phyloP scores from a whole-genome alignment of 2,113 vertebrate genomes.

The Dinomys branickii region DNA sequence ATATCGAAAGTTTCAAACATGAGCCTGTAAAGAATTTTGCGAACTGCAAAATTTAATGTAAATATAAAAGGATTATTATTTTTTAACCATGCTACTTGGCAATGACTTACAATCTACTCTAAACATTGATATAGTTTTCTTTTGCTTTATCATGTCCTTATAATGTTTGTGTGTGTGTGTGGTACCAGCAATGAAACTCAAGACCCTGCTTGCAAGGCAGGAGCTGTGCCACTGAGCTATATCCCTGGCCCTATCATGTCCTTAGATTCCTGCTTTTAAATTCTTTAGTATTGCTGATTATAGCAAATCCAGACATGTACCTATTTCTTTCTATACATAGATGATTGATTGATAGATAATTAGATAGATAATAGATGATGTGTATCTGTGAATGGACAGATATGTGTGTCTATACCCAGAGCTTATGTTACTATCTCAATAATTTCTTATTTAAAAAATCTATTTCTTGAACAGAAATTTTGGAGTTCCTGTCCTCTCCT shows the following conservation, averaged over 20 bases:
- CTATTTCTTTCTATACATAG: not conserved
- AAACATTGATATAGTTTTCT: not conserved
- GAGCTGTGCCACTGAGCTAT: no score
- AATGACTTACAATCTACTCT: not conserved
- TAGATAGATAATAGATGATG: no score
- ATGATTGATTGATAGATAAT: not conserved
- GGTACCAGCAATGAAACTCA: no score
- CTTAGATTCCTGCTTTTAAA: conserved; percentile 32
- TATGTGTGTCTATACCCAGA: not conserved
- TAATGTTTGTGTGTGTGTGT: no score
- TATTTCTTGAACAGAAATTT: not conserved
- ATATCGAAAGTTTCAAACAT: not conserved
- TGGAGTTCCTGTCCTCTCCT: not conserved
- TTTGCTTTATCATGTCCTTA: not conserved
- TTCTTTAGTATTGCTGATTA: not conserved
- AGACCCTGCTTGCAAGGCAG: no score
- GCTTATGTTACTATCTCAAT: not conserved
- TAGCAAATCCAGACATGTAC: not conserved
- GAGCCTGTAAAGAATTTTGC: not conserved
- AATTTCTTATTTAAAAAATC: not conserved
- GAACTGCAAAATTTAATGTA: conserved; percentile 4
- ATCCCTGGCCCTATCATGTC: no score
- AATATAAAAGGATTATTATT: not conserved
- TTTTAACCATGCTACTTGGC: not conserved
- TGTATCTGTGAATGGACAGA: not conserved